Evolutionary conservation across 2,797 vertebrate genomes (phyloP).

Genomic region (Sebastes glaucus): DNA sequence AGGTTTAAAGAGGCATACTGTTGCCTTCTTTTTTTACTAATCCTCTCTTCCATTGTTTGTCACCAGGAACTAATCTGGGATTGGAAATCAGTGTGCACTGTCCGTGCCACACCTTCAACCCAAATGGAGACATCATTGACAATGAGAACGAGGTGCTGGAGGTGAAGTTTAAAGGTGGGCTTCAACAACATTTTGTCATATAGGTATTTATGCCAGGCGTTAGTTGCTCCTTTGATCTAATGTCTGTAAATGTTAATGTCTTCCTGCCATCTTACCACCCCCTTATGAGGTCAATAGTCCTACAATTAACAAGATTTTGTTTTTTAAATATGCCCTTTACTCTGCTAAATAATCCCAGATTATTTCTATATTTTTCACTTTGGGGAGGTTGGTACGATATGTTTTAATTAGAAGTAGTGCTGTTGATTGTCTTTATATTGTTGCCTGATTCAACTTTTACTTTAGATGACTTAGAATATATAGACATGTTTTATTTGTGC

Average conservation of each 20-base stretch:
- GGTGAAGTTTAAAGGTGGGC: slow-evolving; percentile 93
- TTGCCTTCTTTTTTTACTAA: neutral
- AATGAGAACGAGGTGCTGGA: slow-evolving; percentile 90
- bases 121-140: slow-evolving; percentile 90
- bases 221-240: neutral
- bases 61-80: slow-evolving; percentile 89
- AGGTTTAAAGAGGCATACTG: neutral
- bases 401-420: neutral
- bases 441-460: neutral
- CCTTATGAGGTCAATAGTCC: too few species aligned
- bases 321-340: too few species aligned
- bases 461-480: neutral
- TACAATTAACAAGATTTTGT: neutral
- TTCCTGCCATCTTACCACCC: neutral
- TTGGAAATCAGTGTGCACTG: slow-evolving; percentile 95
- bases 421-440: neutral
- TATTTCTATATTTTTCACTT: neutral
- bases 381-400: neutral
- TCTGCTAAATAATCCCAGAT: neutral
- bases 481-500: neutral
- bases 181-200: neutral
- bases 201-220: neutral
- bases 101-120: slow-evolving; percentile 91
- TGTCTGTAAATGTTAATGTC: neutral
- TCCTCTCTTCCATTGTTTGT: slow-evolving; percentile 24